Conservation (phyloP, 2,888 invertebrate species). For the Tetramorium bicarinatum region DNA sequence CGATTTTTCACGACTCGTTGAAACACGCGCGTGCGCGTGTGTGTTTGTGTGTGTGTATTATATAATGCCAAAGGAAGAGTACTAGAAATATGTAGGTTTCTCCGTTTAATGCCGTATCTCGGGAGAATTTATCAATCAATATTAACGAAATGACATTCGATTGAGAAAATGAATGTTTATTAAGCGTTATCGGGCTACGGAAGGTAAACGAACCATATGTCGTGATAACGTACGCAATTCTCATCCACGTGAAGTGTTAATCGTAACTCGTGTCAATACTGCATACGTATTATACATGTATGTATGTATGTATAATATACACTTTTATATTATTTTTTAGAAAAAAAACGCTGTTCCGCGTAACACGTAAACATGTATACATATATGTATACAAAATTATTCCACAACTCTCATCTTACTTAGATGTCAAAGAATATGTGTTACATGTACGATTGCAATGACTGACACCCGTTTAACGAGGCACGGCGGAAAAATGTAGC, state of each 20-base stretch:
- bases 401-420: background rate
- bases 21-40: too few species aligned
- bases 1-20: background rate
- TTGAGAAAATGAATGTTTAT: slow-evolving; percentile 72
- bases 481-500: background rate
- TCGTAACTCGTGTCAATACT: background rate
- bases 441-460: background rate
- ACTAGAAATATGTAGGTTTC: background rate
- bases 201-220: slow-evolving; percentile 54
- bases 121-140: slow-evolving; percentile 59
- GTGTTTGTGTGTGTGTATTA: too few species aligned
- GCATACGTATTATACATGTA: too few species aligned
- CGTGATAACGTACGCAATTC: slow-evolving; percentile 26
- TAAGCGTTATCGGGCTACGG: slow-evolving; percentile 65
- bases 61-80: background rate
- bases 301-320: too few species aligned
- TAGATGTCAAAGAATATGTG: background rate
- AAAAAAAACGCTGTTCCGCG: background rate
- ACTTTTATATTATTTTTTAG: background rate
- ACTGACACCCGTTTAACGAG: background rate
- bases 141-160: slow-evolving; percentile 65
- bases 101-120: slow-evolving; percentile 44
- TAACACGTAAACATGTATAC: too few species aligned
- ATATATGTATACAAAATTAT: background rate
- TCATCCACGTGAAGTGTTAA: background rate